Base-by-base conservation (phyloP, 2,888 invertebrate genomes). In the Xestia rhomboidea region DNA sequence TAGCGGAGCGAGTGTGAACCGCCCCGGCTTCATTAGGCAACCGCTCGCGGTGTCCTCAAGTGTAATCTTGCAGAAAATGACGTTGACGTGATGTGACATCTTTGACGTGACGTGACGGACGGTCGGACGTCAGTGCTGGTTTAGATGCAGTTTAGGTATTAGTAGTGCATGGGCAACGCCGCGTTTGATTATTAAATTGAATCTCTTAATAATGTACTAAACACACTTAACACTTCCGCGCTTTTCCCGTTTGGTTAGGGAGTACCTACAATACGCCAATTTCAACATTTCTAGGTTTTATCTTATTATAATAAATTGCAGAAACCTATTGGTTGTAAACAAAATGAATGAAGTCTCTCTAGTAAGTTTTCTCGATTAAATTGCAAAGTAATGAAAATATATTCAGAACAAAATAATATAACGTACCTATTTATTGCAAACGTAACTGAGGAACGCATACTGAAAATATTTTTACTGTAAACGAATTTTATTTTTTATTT, bases 51-150 rank as follows among this genome's bases (percentile, higher is more conserved):
- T 86, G 89, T 90, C 90, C 89, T 89, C 88, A 77, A 80, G 91
- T 88, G 90, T 90, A 93, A 92, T 92, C 90, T 90, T 85, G 89
- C 85, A 90, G 90, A 92, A 92, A 92, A 93, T 91, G 89, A 90
- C 86, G 83, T 84, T 84, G 81, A 80, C 81, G 79, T 89, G 88
- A 87, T 82, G 79, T 77, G 82, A 75, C 83, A 88, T 86, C 84
- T 87, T 85, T 89, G 89, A 87, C 85, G 82, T 78, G 78, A 70
- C 76, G 76, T 70, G 78, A 70, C 75, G 77, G 76, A 80, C 83
- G 74, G 63, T 82, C 79, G 62, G 66, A 83, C 81, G 64, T 79
- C 62, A 77, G 62, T 71, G 24, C 73, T 70, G n/a, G 68, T 24
- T 76, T 66, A 71, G 66, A 64, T 84, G 84, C 81, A 73, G 24